These are phyloP conservation scores for Macrosteles quadrilineatus DNA, from an alignment of 1,140 invertebrate species.

Conservation along the genomic window DNA sequence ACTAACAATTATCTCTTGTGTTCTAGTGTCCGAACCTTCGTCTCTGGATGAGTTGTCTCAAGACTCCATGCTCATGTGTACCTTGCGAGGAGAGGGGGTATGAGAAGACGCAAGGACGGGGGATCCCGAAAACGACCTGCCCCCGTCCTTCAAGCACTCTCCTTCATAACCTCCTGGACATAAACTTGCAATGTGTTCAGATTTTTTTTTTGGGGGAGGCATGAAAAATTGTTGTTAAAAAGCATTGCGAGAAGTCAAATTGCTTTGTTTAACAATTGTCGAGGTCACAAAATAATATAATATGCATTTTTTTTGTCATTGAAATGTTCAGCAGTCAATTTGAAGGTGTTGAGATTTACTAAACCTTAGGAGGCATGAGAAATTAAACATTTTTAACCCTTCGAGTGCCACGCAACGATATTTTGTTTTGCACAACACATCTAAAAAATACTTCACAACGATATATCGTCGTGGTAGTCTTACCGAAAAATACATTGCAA, in stretches of 20 bases:
- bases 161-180: slow-evolving; percentile 9
- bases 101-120: slow-evolving; percentile 43
- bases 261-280: not conserved
- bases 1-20: too few species aligned
- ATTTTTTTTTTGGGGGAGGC: not conserved
- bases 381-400: too few species aligned
- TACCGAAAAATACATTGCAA: too few species aligned
- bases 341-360: not conserved
- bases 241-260: not conserved
- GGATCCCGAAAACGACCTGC: slow-evolving; percentile 32
- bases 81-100: slow-evolving; percentile 43
- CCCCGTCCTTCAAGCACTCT: slow-evolving; percentile 30
- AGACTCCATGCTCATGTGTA: slow-evolving; percentile 66
- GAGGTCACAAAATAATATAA: not conserved
- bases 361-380: too few species aligned
- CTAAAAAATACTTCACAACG: too few species aligned
- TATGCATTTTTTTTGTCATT: not conserved
- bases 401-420: too few species aligned
- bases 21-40: slow-evolving; percentile 67
- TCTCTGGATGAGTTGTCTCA: slow-evolving; percentile 79
- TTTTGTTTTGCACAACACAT: too few species aligned
- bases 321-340: not conserved
- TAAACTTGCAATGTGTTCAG: not conserved
- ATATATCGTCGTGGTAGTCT: too few species aligned
- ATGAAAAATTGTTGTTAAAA: not conserved